Percentiles rank a stretch among this genome's conserved stretches.
Conservation (phyloP, 64 coral and sea anemone species). For the Stylophora pistillata region DNA sequence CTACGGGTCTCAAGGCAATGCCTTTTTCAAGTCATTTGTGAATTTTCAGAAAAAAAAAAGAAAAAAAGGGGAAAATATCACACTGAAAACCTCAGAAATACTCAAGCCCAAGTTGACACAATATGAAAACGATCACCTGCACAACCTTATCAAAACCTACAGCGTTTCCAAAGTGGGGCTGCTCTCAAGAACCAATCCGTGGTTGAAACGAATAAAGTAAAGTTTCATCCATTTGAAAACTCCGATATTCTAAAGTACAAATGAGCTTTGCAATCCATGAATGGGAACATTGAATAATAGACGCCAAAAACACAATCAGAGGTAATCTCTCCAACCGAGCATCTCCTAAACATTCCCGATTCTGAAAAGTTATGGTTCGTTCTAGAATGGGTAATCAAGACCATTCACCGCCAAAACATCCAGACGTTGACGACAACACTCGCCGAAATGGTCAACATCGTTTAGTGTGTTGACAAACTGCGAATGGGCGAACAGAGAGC, state of each 20-base stretch:
- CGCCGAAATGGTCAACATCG: constrained; percentile 3
- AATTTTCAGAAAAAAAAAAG: background rate
- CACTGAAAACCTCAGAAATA: background rate
- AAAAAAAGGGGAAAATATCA: too few species aligned
- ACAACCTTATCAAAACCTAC: background rate
- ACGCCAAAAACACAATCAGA: background rate
- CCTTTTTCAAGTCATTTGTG: too few species aligned
- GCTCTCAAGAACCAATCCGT: constrained; percentile 8
- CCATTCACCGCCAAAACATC: background rate
- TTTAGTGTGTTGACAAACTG: constrained; percentile 19
- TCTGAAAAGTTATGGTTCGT: constrained; percentile 1
- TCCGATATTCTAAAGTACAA: background rate
- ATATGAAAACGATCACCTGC: background rate
- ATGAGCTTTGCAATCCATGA: background rate
- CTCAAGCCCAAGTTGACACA: background rate
- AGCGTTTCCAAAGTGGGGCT: background rate
- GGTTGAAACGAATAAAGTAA: background rate
- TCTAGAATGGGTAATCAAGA: constrained; percentile 2
- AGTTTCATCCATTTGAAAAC: background rate
- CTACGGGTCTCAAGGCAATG: too few species aligned
- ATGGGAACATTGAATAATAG: background rate
- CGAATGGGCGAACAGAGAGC: background rate
- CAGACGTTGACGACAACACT: background rate
- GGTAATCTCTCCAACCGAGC: constrained; percentile 5
- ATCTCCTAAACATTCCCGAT: constrained; percentile 33